Percentiles rank a stretch among this genome's conserved stretches.
phyloP scores from a whole-genome alignment of 2,888 invertebrate genomes.

The Andrena trimmerana region DNA sequence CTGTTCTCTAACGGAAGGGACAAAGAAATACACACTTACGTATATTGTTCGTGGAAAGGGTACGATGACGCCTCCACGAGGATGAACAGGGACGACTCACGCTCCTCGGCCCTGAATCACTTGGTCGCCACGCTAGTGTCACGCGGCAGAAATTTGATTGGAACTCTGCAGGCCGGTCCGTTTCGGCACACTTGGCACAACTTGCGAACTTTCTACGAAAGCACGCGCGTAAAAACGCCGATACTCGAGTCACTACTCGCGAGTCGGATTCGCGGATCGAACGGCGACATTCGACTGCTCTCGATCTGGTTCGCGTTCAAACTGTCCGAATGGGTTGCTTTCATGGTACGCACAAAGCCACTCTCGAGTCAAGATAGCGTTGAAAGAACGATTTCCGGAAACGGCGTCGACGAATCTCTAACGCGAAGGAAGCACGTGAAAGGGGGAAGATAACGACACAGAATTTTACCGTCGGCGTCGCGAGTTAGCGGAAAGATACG shows the following conservation, averaged over 20 bases:
- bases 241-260: conserved; percentile 10
- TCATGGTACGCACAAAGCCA: neutral
- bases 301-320: conserved; percentile 29
- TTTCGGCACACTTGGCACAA: conserved; percentile 58
- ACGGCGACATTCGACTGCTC: conserved; percentile 46
- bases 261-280: conserved; percentile 43
- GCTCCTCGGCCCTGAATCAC: conserved; percentile 38
- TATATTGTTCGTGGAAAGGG: conserved; percentile 30
- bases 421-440: conserved; percentile 19
- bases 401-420: neutral
- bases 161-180: conserved; percentile 22
- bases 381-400: neutral
- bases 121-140: conserved; percentile 8
- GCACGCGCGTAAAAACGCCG: conserved; percentile 47
- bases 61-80: neutral
- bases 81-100: conserved; percentile 18
- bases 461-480: conserved; percentile 32
- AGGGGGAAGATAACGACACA: conserved; percentile 24
- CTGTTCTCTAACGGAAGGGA: no score
- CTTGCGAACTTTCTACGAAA: conserved; percentile 55
- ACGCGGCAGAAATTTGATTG: conserved; percentile 46
- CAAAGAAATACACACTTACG: conserved; percentile 24
- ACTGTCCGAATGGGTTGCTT: neutral
- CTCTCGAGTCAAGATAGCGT: conserved; percentile 1
- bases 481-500: conserved; percentile 50